Evolutionary conservation across 2,888 invertebrate species (phyloP), one percentile per base, ranked within the genome.

Genomic region (Endomychus coccineus): DNA sequence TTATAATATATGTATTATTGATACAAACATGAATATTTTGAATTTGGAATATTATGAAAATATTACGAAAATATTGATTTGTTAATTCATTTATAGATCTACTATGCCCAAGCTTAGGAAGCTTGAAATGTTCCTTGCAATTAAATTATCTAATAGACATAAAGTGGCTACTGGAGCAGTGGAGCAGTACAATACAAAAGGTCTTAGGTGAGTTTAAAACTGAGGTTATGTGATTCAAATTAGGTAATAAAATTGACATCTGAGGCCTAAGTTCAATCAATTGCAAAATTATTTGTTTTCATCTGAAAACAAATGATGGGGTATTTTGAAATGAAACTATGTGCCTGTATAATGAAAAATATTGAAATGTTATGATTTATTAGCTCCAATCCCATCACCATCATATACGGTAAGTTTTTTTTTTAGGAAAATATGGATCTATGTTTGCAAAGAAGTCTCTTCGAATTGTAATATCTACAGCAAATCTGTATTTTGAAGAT

Each of bases 141-240:
- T 83, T 95, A 15, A 95, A 90, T 64, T 95, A 89, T 54, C 88
- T 94, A 85, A 83, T 92, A 22, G 91, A 95, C 51, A 71, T 88
- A 6, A 83, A 82, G 1, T 96, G 92, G 91, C 62, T 95, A 0
- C 68, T 90, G 36, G 80, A n/a, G n/a, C n/a, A n/a, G n/a, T n/a
- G n/a, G n/a, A 86, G 0, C 89, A 92, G 52, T 94, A 94, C 54
- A 74, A 79, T 52, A 78, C 78, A 51, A 82, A 81, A 34, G 83
- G 83, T 34, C 78, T 82, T 53, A 71, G 76, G 78, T 78, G 66
- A 59, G 61, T n/a, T n/a, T n/a, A n/a, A n/a, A n/a, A n/a, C n/a
- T n/a, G n/a, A n/a, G n/a, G n/a, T n/a, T n/a, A n/a, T n/a, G n/a
- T n/a, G n/a, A n/a, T n/a, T n/a, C n/a, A n/a, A n/a, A n/a, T n/a